phyloP scores from a whole-genome alignment of 2,113 vertebrate species.

The Cinclus mexicanus region DNA sequence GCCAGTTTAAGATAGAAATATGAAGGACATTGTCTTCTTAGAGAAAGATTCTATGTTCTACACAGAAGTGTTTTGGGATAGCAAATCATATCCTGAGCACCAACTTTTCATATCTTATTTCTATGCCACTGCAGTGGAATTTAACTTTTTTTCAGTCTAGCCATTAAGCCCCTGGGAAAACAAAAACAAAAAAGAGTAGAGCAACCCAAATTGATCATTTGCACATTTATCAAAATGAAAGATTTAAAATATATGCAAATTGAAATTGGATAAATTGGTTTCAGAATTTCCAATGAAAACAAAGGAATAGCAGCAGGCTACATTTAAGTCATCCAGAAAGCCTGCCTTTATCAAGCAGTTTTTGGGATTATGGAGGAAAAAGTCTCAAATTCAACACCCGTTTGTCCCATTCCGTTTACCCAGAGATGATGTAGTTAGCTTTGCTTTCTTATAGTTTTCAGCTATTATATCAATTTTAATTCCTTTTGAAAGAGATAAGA shows the following conservation, averaged over 20 bases:
- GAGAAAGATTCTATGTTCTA: background rate
- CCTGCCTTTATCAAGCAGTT: background rate
- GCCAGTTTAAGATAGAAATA: background rate
- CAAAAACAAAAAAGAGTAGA: background rate
- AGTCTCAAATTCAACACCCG: background rate
- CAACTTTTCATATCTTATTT: background rate
- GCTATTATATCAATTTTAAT: background rate
- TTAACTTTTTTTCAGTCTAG: background rate
- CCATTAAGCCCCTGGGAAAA: fast-evolving
- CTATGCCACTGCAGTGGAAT: background rate
- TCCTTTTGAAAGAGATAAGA: background rate
- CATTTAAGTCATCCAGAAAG: background rate
- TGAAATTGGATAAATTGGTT: background rate
- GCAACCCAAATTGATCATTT: background rate
- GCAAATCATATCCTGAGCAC: background rate
- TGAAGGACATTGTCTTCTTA: background rate
- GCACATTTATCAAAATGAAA: background rate
- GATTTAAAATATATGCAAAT: background rate
- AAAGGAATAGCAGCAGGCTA: background rate
- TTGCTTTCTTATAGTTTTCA: background rate
- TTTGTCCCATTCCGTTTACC: background rate
- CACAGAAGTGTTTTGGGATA: background rate
- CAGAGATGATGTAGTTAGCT: background rate
- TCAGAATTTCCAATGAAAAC: background rate
- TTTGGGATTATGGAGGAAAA: background rate